Percentiles rank a stretch among this genome's conserved stretches.
phyloP scores from a whole-genome alignment of 2,797 vertebrate genomes.

The Limnodromus scolopaceus region DNA sequence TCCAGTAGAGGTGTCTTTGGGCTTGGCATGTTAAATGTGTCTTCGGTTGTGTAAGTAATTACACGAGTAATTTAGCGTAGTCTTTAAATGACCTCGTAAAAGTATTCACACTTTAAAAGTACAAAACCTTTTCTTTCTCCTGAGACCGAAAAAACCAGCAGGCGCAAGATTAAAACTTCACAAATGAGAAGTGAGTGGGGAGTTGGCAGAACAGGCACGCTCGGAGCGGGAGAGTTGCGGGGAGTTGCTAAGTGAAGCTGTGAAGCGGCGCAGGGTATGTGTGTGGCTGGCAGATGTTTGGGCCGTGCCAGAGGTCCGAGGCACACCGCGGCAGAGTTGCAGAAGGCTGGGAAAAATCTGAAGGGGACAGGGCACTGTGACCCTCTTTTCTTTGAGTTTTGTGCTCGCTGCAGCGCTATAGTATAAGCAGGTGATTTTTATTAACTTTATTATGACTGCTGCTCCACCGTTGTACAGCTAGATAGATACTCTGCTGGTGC shows the following conservation, averaged over 20 bases:
- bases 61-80: slow-evolving; percentile 20
- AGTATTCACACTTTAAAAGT: slow-evolving; percentile 58
- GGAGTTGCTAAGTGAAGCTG: slow-evolving; percentile 42
- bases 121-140: slow-evolving; percentile 59
- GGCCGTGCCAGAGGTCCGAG: not conserved
- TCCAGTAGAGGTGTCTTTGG: not conserved
- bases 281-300: slow-evolving; percentile 35
- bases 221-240: not conserved
- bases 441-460: not conserved
- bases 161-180: slow-evolving; percentile 55
- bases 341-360: slow-evolving; percentile 5
- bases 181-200: slow-evolving; percentile 38
- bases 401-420: not conserved
- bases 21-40: not conserved
- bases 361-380: not conserved
- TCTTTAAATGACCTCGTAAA: slow-evolving; percentile 53
- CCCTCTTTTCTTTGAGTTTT: not conserved
- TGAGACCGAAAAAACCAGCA: slow-evolving; percentile 50
- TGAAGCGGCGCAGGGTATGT: slow-evolving; percentile 9
- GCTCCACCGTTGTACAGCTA: rapidly evolving
- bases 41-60: slow-evolving; percentile 48
- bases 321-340: not conserved
- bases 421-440: not conserved
- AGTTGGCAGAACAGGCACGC: slow-evolving; percentile 27
- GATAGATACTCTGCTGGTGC: not conserved